Base-by-base conservation (phyloP, 2,888 invertebrate genomes). In the Ectobius pallidus region DNA sequence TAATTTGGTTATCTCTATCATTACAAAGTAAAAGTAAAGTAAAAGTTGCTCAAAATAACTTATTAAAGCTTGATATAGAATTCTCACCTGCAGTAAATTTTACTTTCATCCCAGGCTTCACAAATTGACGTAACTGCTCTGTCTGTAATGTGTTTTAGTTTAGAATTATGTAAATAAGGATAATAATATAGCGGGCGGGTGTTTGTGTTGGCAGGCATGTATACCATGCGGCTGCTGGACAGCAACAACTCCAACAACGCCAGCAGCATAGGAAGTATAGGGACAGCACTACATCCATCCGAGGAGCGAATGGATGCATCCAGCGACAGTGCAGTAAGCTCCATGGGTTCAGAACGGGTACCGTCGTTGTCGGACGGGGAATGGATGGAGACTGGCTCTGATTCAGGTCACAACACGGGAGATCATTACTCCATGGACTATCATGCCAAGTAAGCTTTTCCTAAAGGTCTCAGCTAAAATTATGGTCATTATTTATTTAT, bases 331-430 rank as follows among this genome's bases (percentile, higher is more conserved):
- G 95, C 95, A 0, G 95, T 95, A 42, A 95, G 95, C 74, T 95
- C 95, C 1, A 94, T 96, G 94, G 95, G 95, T 2, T 95, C 95
- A 1, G 95, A 96, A 80, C 87, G 95, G 16, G 94, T 95, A 11
- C 93, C 94, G 2, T 94, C 94, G 0, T 85, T 95, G 1, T 95
- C 95, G 1, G 95, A 95, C 80, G 92, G 93, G 2, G 95, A 95
- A 80, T 95, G 95, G 95, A 94, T 94, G 81, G 95, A 95, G 81
- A 89, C 87, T 49, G 94, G 94, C 34, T 93, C 92, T 67, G 95
- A 95, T 80, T 94, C 94, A 0, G 88, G 88, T 70, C 89, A 89
- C 77, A 88, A 87, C 74, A 86, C 85, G 9, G 87, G 87, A 77
- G 88, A 87, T 77, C 87, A 87, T 75, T 87, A 87, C 75, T 91